Percentiles rank a stretch among this genome's conserved stretches.
phyloP scores from a whole-genome alignment of 1,140 invertebrate species.

The Dreissena rostriformis region DNA sequence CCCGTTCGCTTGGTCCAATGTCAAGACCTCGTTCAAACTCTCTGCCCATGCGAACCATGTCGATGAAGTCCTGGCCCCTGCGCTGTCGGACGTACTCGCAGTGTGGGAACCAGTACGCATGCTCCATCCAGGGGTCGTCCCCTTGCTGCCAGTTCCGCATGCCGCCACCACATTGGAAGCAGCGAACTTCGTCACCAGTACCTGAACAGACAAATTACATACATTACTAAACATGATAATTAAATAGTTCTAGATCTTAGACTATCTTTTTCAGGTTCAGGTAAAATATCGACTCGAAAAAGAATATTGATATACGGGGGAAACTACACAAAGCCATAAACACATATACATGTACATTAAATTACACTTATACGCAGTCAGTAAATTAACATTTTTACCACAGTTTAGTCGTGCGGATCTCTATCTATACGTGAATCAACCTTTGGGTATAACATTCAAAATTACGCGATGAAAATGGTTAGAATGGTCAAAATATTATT shows the following conservation, averaged over 20 bases:
- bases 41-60: not conserved
- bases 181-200: conserved; percentile 43
- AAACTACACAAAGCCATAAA: too few relatives aligned
- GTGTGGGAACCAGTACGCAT: conserved; percentile 60
- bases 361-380: not conserved
- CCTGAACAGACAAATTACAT: not conserved
- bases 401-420: too few relatives aligned
- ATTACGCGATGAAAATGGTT: not conserved
- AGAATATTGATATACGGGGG: too few relatives aligned
- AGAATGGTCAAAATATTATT: too few relatives aligned
- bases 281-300: too few relatives aligned
- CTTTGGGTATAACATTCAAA: not conserved
- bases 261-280: too few relatives aligned
- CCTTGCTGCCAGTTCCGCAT: conserved; percentile 61
- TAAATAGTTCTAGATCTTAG: not conserved
- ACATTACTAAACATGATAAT: not conserved
- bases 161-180: conserved; percentile 64
- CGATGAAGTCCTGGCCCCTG: conserved; percentile 88
- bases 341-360: too few relatives aligned
- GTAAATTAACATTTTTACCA: too few relatives aligned
- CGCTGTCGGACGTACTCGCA: conserved; percentile 87
- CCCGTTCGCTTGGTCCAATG: too few relatives aligned
- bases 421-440: too few relatives aligned
- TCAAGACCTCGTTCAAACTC: not conserved
- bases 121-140: conserved; percentile 66